Evolutionary conservation across 2,797 vertebrate species (phyloP).

Genomic region (Rhinogobio ventralis): DNA sequence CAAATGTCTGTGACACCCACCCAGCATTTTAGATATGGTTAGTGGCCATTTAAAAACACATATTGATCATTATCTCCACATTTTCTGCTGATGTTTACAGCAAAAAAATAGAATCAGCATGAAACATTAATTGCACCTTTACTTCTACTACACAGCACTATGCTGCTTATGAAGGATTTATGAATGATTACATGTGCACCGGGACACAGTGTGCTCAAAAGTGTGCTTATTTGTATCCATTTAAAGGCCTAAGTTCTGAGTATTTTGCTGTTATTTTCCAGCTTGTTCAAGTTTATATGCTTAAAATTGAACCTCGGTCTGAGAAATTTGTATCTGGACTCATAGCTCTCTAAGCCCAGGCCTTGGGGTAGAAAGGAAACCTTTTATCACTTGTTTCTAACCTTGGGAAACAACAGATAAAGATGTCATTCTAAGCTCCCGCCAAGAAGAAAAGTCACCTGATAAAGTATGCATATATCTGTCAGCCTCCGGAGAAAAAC

Average conservation of each 20-base stretch:
- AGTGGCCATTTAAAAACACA: background rate
- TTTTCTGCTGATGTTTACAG: background rate
- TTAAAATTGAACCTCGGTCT: conserved; percentile 15
- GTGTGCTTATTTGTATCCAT: background rate
- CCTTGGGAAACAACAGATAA: conserved; percentile 61
- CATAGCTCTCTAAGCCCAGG: conserved; percentile 42
- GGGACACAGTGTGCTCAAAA: background rate
- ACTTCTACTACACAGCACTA: background rate
- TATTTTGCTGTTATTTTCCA: background rate
- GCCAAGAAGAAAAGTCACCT: conserved; percentile 42
- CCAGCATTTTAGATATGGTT: background rate
- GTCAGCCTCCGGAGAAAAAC: conserved; percentile 45
- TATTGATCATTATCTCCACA: background rate
- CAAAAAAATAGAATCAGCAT: background rate
- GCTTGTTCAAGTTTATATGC: conserved; percentile 8
- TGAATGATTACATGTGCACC: background rate
- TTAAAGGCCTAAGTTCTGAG: background rate
- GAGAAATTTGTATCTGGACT: conserved; percentile 29
- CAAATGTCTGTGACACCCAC: background rate
- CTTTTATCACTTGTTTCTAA: conserved; percentile 47
- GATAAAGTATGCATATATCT: conserved; percentile 49
- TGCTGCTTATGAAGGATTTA: background rate
- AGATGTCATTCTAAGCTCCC: conserved; percentile 44
- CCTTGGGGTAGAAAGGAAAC: conserved; percentile 36
- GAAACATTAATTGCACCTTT: background rate